phyloP scores from a whole-genome alignment of 2,888 invertebrate species.

The Clanis bilineata region DNA sequence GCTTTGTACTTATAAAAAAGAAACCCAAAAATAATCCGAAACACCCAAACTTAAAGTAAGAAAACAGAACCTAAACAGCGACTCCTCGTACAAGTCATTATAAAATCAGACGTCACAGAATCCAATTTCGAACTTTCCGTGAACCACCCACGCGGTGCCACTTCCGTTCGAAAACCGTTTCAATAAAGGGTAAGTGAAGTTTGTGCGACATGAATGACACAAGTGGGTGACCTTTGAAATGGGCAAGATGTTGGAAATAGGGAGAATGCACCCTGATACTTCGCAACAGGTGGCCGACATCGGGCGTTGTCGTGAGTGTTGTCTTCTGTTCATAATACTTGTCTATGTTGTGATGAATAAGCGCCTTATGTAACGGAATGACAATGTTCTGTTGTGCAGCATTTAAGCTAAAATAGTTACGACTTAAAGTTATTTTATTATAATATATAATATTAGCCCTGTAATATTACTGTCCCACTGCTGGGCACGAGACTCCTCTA shows the following conservation, averaged over 20 bases:
- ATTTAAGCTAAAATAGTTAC: no score
- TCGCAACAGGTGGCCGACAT: constrained; percentile 4
- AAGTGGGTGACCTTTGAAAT: not conserved
- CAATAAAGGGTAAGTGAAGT: not conserved
- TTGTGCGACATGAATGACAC: not conserved
- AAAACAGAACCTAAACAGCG: no score
- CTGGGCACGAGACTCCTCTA: no score
- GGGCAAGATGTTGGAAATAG: not conserved
- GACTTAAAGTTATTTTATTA: no score
- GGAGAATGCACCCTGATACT: not conserved
- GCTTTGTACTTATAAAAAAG: no score
- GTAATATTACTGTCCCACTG: no score
- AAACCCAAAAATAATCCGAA: no score
- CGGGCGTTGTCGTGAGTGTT: not conserved
- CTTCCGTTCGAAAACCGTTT: not conserved
- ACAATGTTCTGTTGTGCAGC: not conserved
- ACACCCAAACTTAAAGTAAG: no score
- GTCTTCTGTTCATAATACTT: not conserved
- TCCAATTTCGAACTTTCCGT: not conserved
- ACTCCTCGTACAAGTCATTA: no score
- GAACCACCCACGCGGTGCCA: not conserved
- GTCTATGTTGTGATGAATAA: not conserved
- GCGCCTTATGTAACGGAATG: not conserved
- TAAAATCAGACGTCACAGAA: not conserved
- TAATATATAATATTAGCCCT: no score